phyloP scores from a whole-genome alignment of 2,888 invertebrate species.

The Melinopterus prodromus region DNA sequence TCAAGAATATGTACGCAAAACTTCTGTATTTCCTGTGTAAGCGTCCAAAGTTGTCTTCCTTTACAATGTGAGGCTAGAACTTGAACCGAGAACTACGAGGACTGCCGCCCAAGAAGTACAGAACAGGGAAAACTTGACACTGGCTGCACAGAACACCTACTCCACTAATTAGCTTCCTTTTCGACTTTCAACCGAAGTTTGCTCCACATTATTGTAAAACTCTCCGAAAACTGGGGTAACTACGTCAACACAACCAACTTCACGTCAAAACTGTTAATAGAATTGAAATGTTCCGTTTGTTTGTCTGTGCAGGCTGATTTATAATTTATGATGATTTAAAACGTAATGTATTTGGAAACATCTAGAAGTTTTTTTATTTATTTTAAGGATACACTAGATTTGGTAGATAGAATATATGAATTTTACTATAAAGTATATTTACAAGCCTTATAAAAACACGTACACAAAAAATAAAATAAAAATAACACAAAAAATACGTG shows the following conservation, averaged over 20 bases:
- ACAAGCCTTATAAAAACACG: too few relatives aligned
- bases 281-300: not conserved
- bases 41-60: not conserved
- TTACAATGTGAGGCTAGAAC: not conserved
- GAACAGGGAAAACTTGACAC: not conserved
- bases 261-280: not conserved
- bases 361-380: too few relatives aligned
- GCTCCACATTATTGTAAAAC: not conserved
- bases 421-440: too few relatives aligned
- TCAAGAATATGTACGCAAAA: not conserved
- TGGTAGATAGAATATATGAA: too few relatives aligned
- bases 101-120: not conserved
- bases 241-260: not conserved
- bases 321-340: too few relatives aligned
- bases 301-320: too few relatives aligned
- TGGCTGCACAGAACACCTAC: not conserved
- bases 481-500: too few relatives aligned
- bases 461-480: too few relatives aligned
- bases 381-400: too few relatives aligned
- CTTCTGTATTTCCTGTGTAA: not conserved
- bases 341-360: too few relatives aligned
- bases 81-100: not conserved
- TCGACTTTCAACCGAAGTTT: not conserved
- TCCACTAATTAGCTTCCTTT: not conserved
- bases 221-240: not conserved